These are phyloP conservation scores for Cryptosula pallasiana DNA, from an alignment of 2,888 invertebrate species.

Conservation along the genomic window DNA sequence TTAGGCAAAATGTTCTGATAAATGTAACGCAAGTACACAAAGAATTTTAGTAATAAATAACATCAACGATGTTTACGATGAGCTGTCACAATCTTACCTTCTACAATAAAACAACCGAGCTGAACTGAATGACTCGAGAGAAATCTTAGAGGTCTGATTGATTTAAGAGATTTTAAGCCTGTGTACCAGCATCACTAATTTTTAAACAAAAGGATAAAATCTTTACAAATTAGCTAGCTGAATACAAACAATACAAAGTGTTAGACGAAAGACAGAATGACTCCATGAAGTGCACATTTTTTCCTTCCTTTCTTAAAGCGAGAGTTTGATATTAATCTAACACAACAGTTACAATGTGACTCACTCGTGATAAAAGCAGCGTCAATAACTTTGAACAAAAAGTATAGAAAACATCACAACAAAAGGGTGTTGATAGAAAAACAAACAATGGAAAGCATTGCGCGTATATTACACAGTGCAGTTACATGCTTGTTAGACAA, in stretches of 20 bases:
- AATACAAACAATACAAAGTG: not conserved
- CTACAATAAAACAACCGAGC: too few species aligned
- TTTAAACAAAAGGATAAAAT: not conserved
- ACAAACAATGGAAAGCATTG: not conserved
- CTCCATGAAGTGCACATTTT: not conserved
- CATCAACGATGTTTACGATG: too few species aligned
- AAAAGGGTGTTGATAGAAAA: not conserved
- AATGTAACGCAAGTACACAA: too few species aligned
- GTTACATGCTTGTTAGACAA: too few species aligned
- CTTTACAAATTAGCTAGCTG: not conserved
- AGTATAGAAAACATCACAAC: not conserved
- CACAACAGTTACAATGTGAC: not conserved
- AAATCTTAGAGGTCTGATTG: not conserved
- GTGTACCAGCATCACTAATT: not conserved
- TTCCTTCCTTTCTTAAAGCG: not conserved
- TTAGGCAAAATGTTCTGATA: too few species aligned
- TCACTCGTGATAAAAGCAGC: not conserved
- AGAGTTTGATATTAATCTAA: not conserved
- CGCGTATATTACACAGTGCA: too few species aligned
- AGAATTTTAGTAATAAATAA: too few species aligned
- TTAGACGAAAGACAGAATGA: not conserved
- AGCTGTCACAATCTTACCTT: too few species aligned
- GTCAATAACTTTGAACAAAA: not conserved
- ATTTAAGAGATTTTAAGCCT: too few species aligned
- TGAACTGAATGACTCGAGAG: not conserved